phyloP scores from a whole-genome alignment of 1,140 invertebrate species.

The Eupristina koningsbergeri region DNA sequence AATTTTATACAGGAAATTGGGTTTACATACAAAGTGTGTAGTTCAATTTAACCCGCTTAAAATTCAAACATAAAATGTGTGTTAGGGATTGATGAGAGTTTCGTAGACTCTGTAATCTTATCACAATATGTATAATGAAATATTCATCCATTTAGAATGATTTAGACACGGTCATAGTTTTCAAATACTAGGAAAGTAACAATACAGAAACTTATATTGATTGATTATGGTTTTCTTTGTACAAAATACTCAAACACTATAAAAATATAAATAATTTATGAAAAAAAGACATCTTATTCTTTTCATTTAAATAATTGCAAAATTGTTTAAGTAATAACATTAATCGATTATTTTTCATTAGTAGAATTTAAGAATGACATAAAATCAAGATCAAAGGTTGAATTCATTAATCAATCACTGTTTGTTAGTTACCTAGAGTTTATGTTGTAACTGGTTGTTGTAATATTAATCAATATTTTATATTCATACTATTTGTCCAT shows the following conservation, averaged over 20 bases:
- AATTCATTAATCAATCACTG: no score
- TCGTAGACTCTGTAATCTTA: conserved; percentile 9
- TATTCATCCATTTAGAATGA: conserved; percentile 20
- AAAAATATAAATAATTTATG: neutral
- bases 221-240: conserved; percentile 13
- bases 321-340: no score
- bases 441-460: no score
- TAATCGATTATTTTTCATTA: no score
- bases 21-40: conserved; percentile 21
- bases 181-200: neutral
- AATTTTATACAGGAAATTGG: conserved; percentile 16
- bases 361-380: no score
- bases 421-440: no score
- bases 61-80: conserved; percentile 25
- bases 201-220: neutral
- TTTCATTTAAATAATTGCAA: neutral
- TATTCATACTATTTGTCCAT: no score
- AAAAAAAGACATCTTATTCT: neutral
- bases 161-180: neutral
- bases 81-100: conserved; percentile 18
- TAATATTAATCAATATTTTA: no score
- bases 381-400: no score
- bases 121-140: conserved; percentile 21
- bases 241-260: neutral
- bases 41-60: conserved; percentile 8